Evolutionary conservation across 2,113 vertebrate genomes (phyloP).

Genomic region (Gracilinanus agilis): DNA sequence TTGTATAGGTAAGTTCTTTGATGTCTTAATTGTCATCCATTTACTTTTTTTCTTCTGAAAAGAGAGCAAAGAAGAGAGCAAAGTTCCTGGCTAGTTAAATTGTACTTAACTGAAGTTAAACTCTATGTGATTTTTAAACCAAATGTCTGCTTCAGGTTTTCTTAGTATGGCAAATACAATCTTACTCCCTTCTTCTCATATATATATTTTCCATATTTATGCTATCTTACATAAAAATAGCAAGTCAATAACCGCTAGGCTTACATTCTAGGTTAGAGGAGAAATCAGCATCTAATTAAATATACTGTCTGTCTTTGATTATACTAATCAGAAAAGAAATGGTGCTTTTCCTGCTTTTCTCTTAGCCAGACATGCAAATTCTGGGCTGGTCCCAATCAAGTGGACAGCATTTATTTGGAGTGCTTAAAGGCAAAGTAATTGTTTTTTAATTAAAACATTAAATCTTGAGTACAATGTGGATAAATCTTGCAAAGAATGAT

Average conservation of each 20-base stretch:
- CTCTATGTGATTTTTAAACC: neutral
- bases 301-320: neutral
- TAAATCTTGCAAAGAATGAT: constrained; percentile 43
- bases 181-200: neutral
- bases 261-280: neutral
- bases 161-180: neutral
- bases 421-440: constrained; percentile 58
- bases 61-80: no score
- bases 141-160: neutral
- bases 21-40: neutral
- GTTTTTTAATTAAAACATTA: constrained; percentile 64
- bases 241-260: neutral
- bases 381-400: constrained; percentile 14
- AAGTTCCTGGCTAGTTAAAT: neutral
- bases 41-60: neutral
- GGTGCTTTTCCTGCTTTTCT: neutral
- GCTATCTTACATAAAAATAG: neutral
- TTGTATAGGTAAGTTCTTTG: neutral
- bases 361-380: constrained; percentile 46
- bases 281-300: constrained; percentile 9
- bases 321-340: constrained; percentile 14
- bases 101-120: neutral
- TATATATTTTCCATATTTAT: neutral
- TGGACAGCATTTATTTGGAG: constrained; percentile 19
- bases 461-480: constrained; percentile 56